These are phyloP conservation scores for Agapostemon virescens DNA, from an alignment of 2,888 invertebrate genomes.

Conservation along the genomic window DNA sequence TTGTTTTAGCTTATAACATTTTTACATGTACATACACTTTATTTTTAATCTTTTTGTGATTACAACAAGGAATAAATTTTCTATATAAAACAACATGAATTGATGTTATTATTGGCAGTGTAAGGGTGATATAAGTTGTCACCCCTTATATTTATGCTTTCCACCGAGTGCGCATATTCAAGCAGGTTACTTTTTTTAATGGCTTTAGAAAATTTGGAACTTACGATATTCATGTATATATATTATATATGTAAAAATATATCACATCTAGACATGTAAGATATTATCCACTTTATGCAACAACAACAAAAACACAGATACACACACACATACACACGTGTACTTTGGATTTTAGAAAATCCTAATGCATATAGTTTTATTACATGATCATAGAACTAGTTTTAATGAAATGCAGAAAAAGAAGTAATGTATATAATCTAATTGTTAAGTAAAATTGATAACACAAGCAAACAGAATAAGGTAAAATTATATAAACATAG, in stretches of 20 bases:
- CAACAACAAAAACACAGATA: no score
- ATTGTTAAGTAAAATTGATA: constrained; percentile 41
- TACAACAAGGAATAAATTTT: constrained; percentile 33
- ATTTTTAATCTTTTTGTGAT: constrained; percentile 29
- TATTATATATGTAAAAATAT: constrained; percentile 61
- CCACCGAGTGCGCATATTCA: constrained; percentile 38
- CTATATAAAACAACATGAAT: constrained; percentile 23
- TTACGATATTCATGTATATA: constrained; percentile 55
- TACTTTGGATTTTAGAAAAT: constrained; percentile 35
- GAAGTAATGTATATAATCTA: constrained; percentile 60
- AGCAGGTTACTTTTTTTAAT: constrained; percentile 43
- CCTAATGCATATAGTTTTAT: constrained; percentile 38
- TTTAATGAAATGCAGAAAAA: constrained; percentile 39
- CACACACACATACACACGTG: constrained; percentile 9
- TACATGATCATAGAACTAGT: constrained; percentile 32
- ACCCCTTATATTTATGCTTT: constrained; percentile 20
- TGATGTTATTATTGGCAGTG: constrained; percentile 24
- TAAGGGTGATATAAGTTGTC: constrained; percentile 15
- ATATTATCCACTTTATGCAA: constrained; percentile 41
- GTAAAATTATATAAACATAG: constrained; percentile 30
- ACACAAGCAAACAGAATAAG: constrained; percentile 41
- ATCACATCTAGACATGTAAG: constrained; percentile 50
- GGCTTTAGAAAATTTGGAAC: constrained; percentile 42
- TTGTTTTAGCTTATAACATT: constrained; percentile 30
- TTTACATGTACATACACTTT: constrained; percentile 47